These are phyloP conservation scores for Tarsius wallacei DNA, from an alignment of 2,797 vertebrate species.

Conservation along the genomic window DNA sequence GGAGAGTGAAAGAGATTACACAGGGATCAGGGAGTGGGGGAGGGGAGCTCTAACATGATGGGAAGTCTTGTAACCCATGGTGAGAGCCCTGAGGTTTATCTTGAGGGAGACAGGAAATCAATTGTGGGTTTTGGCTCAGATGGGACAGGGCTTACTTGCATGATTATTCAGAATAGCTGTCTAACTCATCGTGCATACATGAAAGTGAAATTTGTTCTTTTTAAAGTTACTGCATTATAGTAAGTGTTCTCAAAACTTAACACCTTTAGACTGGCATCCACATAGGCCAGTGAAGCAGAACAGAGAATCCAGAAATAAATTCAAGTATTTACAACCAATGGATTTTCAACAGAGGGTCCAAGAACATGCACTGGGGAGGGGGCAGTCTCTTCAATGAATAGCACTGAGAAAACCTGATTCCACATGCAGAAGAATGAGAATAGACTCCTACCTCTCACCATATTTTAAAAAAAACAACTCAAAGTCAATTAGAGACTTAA, in stretches of 20 bases:
- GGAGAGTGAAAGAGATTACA: not conserved
- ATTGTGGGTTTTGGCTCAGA: not conserved
- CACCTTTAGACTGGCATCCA: not conserved
- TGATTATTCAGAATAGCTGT: not conserved
- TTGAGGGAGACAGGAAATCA: not conserved
- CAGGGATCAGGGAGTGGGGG: not conserved
- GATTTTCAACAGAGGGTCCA: not conserved
- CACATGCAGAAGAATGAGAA: not conserved
- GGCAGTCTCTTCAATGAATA: not conserved
- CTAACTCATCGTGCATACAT: not conserved
- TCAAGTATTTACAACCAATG: not conserved
- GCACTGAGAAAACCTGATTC: not conserved
- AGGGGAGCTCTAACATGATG: not conserved
- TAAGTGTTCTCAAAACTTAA: slow-evolving; percentile 29
- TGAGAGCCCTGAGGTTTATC: not conserved
- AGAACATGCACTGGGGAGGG: not conserved
- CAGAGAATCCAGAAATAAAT: not conserved
- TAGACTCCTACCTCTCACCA: not conserved
- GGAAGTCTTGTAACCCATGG: not conserved
- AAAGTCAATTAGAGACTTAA: not conserved
- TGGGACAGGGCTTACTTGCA: not conserved
- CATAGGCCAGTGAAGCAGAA: not conserved
- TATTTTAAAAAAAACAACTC: not conserved
- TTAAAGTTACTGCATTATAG: not conserved
- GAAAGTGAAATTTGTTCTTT: slow-evolving; percentile 19